phyloP scores from a whole-genome alignment of 2,797 vertebrate genomes.

The Myripristis jacobus region DNA sequence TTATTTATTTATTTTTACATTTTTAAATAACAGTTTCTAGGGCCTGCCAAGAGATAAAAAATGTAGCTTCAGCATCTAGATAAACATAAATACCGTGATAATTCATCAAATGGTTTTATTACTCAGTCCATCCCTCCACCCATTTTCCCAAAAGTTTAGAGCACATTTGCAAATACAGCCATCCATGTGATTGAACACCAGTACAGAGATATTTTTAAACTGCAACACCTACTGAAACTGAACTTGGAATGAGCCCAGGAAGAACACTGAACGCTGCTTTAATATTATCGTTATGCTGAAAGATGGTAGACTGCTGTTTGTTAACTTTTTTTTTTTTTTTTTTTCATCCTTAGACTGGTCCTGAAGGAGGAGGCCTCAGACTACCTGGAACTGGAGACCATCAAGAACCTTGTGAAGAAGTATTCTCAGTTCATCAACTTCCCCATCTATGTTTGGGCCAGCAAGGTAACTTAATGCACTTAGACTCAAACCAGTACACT shows the following conservation, averaged over 20 bases:
- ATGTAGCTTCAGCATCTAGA: no score
- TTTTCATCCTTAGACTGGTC: slow-evolving; percentile 84
- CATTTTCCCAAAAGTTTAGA: no score
- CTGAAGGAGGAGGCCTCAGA: slow-evolving; percentile 98
- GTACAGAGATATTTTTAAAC: no score
- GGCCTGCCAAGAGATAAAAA: no score
- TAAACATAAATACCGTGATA: no score
- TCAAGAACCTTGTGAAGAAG: slow-evolving; percentile 97
- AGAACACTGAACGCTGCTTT: no score
- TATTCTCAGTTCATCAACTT: slow-evolving; percentile 99
- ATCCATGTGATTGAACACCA: no score
- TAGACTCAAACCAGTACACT: background rate
- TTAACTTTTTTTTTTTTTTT: background rate
- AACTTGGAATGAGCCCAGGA: no score
- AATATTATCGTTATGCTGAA: background rate
- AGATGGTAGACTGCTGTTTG: background rate
- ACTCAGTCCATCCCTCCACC: no score
- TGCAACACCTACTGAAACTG: no score
- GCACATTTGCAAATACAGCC: no score
- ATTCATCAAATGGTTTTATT: no score
- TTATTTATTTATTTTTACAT: background rate
- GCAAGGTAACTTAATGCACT: slow-evolving; percentile 86
- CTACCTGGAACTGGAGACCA: slow-evolving; percentile 96
- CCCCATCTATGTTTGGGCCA: slow-evolving; percentile 98
- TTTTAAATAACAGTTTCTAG: background rate